Evolutionary conservation across 1,140 invertebrate species (phyloP).

Genomic region (Hyphantria cunea): DNA sequence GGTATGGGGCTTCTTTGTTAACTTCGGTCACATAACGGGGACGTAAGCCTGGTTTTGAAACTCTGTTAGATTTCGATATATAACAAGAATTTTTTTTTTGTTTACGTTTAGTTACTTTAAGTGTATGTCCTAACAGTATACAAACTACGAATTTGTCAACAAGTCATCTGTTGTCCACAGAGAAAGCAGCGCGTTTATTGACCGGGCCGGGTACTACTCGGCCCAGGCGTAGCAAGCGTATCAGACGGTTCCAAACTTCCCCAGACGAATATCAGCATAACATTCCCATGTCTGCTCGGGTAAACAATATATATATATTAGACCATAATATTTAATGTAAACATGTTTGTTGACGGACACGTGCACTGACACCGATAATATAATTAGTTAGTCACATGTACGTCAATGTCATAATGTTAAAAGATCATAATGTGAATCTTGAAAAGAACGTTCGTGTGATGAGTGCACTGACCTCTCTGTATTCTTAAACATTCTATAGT

Average conservation of each 20-base stretch:
- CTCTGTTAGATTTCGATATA: not conserved
- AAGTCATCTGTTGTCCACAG: not conserved
- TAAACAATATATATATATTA: constrained; percentile 23
- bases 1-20: constrained; percentile 46
- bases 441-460: constrained; percentile 8
- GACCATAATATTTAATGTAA: not conserved
- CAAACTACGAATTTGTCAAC: no score
- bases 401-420: not conserved
- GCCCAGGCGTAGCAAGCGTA: not conserved
- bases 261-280: not conserved
- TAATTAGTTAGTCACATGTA: not conserved
- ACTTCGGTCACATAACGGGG: constrained; percentile 23
- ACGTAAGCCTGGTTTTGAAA: constrained; percentile 16
- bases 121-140: no score
- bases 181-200: not conserved
- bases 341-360: not conserved
- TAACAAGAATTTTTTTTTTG: no score
- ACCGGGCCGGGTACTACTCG: not conserved
- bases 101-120: no score
- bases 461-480: constrained; percentile 6
- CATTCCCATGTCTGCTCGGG: constrained; percentile 20
- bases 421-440: not conserved
- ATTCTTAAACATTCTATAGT: constrained; percentile 9
- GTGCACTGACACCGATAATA: constrained; percentile 4
- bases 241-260: not conserved